A percentile compares a stretch with the other conserved stretches of the same genome.
Evolutionary conservation across 2,797 vertebrate species (phyloP).

Genomic region (Chanos chanos): DNA sequence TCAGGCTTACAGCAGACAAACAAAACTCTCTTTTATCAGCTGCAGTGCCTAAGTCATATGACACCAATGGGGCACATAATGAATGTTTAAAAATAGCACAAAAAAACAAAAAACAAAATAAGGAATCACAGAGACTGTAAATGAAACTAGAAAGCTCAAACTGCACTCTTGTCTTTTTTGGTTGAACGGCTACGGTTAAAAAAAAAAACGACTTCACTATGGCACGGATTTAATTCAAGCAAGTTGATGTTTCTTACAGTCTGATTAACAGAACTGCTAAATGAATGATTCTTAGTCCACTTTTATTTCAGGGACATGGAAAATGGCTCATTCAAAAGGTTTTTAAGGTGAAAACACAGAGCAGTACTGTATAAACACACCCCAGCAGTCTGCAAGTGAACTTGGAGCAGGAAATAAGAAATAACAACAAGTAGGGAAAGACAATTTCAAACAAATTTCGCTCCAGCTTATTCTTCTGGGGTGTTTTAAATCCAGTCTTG

Average conservation of each 20-base stretch:
- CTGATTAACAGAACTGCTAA: constrained; percentile 31
- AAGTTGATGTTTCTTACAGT: constrained; percentile 15
- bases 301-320: too few relatives aligned
- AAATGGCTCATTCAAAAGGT: too few relatives aligned
- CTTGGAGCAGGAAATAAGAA: too few relatives aligned
- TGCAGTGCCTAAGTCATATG: neutral
- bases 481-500: too few relatives aligned
- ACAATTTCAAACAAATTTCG: too few relatives aligned
- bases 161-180: neutral
- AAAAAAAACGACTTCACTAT: neutral
- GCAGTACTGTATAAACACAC: too few relatives aligned
- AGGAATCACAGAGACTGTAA: neutral
- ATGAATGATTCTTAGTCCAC: too few relatives aligned
- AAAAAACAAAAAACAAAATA: constrained; percentile 1
- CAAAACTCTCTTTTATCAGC: constrained; percentile 5
- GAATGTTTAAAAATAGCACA: neutral
- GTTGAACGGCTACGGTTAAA: too few relatives aligned
- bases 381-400: too few relatives aligned
- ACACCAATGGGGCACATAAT: neutral
- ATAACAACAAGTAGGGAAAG: too few relatives aligned
- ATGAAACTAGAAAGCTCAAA: neutral
- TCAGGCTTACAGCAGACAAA: constrained; percentile 24
- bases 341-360: too few relatives aligned
- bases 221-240: constrained; percentile 17
- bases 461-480: too few relatives aligned